Evolutionary conservation across 2,113 vertebrate species (phyloP).

Genomic region (Cichladusa arquata): DNA sequence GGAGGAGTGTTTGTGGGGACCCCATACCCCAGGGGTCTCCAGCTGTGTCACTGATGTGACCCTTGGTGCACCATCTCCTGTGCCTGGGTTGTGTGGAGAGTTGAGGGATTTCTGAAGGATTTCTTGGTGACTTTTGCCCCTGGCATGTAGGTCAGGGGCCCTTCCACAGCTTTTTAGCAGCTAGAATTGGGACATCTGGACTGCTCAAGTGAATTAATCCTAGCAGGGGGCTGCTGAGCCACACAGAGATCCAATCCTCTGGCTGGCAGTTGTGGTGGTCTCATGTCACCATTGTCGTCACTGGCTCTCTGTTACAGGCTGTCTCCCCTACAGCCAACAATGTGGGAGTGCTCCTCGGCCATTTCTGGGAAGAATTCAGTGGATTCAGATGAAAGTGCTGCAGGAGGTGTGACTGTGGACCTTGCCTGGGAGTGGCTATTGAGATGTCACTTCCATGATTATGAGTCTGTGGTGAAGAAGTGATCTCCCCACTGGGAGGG

Average conservation of each 20-base stretch:
- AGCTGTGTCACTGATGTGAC: background rate
- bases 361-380: background rate
- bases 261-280: background rate
- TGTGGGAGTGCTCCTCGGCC: background rate
- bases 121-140: background rate
- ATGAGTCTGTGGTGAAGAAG: background rate
- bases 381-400: background rate
- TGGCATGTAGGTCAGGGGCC: background rate
- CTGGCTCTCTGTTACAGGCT: background rate
- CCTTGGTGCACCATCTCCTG: background rate
- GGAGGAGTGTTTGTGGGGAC: background rate
- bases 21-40: background rate
- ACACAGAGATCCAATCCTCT: background rate
- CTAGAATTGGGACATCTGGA: background rate
- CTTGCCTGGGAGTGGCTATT: background rate
- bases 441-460: background rate
- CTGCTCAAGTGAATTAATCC: background rate
- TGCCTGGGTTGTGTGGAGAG: rapidly evolving
- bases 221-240: background rate
- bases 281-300: rapidly evolving
- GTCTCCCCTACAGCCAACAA: background rate
- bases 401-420: background rate
- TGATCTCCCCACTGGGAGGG: background rate
- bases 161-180: background rate
- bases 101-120: background rate